Evolutionary conservation across 2,113 vertebrate genomes (phyloP).

Genomic region (Toxostoma redivivum): DNA sequence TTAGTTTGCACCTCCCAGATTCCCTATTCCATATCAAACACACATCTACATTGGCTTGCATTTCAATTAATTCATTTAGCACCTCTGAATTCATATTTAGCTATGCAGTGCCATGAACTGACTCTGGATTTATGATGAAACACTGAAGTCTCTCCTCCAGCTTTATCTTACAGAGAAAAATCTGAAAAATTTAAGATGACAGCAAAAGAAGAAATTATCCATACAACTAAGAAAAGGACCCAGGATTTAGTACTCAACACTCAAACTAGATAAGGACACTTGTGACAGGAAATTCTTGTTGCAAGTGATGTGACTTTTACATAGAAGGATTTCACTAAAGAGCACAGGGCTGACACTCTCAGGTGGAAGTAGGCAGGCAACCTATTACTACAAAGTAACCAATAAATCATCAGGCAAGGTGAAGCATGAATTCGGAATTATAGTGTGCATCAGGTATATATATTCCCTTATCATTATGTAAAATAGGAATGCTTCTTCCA

Average conservation of each 20-base stretch:
- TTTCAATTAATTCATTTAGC: background rate
- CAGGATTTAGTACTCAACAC: background rate
- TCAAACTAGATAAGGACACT: background rate
- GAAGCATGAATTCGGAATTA: background rate
- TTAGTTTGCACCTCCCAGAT: background rate
- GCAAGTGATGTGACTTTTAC: background rate
- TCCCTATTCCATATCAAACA: background rate
- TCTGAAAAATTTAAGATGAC: background rate
- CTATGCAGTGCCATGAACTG: background rate
- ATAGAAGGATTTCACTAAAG: background rate
- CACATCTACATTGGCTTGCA: background rate
- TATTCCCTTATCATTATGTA: background rate
- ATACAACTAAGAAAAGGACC: background rate
- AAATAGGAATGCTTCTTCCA: background rate
- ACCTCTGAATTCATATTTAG: background rate
- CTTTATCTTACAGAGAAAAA: background rate
- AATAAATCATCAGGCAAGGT: background rate
- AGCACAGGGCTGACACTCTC: background rate
- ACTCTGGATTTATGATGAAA: background rate
- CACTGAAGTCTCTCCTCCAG: background rate
- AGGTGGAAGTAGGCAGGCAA: background rate
- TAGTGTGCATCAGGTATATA: background rate
- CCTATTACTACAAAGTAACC: background rate
- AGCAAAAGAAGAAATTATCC: background rate
- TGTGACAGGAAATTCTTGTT: background rate